A percentile compares a stretch with the other conserved stretches of the same genome.
phyloP scores from a whole-genome alignment of 1,140 invertebrate genomes.

The Drosophila mayri region DNA sequence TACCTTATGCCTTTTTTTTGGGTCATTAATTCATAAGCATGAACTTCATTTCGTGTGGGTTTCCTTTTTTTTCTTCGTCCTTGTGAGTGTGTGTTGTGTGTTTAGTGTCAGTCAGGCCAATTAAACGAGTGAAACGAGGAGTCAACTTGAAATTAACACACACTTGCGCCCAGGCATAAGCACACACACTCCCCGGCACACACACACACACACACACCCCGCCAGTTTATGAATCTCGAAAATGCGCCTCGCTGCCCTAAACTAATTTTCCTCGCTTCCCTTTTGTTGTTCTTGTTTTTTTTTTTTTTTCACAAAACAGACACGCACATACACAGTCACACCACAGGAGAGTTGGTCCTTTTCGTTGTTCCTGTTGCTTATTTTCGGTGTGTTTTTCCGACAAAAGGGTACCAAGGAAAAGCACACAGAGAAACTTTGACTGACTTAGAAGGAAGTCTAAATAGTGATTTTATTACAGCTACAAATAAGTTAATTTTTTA shows the following conservation, averaged over 20 bases:
- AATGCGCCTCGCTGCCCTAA: slow-evolving; percentile 68
- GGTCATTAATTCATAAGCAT: slow-evolving; percentile 81
- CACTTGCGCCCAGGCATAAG: slow-evolving; percentile 28
- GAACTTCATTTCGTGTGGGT: slow-evolving; percentile 69
- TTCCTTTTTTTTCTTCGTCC: background rate
- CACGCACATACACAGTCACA: slow-evolving; percentile 20
- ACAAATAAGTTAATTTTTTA: too few species aligned
- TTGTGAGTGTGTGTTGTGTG: slow-evolving; percentile 18
- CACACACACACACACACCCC: slow-evolving; percentile 31
- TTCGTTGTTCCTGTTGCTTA: slow-evolving; percentile 31
- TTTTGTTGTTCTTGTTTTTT: background rate
- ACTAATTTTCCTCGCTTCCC: slow-evolving; percentile 64
- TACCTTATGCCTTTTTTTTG: slow-evolving; percentile 7
- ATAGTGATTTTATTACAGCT: too few species aligned
- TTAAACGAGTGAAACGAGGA: slow-evolving; percentile 62
- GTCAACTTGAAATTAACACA: slow-evolving; percentile 70
- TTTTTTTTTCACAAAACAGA: background rate
- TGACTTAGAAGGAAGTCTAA: too few species aligned
- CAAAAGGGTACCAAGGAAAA: slow-evolving; percentile 13
- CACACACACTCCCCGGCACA: slow-evolving; percentile 11
- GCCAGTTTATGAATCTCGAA: slow-evolving; percentile 79
- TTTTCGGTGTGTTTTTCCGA: slow-evolving; percentile 14
- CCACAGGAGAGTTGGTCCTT: slow-evolving; percentile 41
- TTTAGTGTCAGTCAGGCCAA: slow-evolving; percentile 56
- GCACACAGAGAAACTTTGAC: background rate